Conservation (phyloP, 2,888 invertebrate genomes). For the Aleiodes alternator region DNA sequence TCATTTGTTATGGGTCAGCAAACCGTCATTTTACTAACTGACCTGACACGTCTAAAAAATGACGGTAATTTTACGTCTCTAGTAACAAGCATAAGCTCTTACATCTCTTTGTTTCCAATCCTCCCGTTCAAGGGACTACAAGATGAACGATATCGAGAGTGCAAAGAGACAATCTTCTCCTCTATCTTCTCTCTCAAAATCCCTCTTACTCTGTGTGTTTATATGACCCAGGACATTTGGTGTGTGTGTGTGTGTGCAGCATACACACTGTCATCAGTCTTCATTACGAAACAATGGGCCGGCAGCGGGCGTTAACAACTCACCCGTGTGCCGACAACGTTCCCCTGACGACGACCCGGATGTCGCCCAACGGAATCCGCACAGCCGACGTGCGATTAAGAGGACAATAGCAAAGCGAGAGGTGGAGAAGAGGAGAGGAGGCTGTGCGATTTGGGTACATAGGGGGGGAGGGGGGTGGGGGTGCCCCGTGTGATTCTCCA, state of each 20-base stretch:
- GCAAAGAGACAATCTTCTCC: constrained; percentile 4
- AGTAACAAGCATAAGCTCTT: too few species aligned
- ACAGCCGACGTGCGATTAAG: constrained; percentile 62
- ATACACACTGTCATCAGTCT: constrained; percentile 65
- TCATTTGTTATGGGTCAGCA: too few species aligned
- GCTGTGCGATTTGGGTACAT: constrained; percentile 24
- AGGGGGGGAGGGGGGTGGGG: neutral
- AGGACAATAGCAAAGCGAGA: constrained; percentile 60
- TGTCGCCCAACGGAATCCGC: constrained; percentile 55
- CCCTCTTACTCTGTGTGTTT: constrained; percentile 14
- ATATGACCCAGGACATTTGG: constrained; percentile 23
- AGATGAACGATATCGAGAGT: constrained; percentile 8
- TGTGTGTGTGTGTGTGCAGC: constrained; percentile 10
- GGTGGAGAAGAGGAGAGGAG: constrained; percentile 9
- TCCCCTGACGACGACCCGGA: constrained; percentile 55
- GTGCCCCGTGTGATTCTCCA: constrained; percentile 32
- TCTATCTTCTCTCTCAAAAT: constrained; percentile 22
- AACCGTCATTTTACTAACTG: too few species aligned
- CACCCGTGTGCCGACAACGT: constrained; percentile 56
- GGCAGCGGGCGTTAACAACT: constrained; percentile 64
- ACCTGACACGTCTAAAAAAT: too few species aligned
- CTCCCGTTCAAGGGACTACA: neutral
- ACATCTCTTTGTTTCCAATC: too few species aligned
- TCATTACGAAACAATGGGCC: constrained; percentile 69
- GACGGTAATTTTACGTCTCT: too few species aligned